Evolutionary conservation across 2,797 vertebrate species (phyloP).

Genomic region (Anas capensis): DNA sequence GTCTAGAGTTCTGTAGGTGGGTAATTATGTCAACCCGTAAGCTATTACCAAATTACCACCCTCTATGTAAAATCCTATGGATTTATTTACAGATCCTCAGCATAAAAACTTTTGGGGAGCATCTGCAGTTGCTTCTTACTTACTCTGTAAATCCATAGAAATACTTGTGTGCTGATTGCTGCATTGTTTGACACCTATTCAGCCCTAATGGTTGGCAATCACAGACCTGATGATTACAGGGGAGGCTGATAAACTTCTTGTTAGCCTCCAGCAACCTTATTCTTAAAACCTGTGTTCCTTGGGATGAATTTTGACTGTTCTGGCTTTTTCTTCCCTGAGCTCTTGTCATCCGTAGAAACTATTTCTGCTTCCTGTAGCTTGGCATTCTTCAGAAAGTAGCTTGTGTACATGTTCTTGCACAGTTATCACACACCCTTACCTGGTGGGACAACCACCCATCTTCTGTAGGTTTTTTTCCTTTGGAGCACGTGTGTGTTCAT

Average conservation of each 20-base stretch:
- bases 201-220: neutral
- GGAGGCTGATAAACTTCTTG: neutral
- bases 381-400: neutral
- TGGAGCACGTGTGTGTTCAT: rapidly evolving
- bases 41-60: neutral
- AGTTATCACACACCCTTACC: neutral
- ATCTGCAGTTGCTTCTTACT: neutral
- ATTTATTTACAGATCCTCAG: neutral
- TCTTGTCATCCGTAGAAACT: neutral
- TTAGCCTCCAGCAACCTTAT: neutral
- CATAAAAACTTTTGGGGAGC: neutral
- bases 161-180: neutral
- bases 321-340: neutral
- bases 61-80: neutral
- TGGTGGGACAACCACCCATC: neutral
- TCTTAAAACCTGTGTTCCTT: neutral
- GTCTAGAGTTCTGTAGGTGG: neutral
- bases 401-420: rapidly evolving
- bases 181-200: neutral
- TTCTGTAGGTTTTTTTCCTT: neutral
- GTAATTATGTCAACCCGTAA: neutral
- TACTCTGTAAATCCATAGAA: neutral
- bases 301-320: neutral
- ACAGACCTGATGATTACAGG: neutral
- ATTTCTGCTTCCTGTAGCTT: neutral